Evolutionary conservation across 2,797 vertebrate genomes (phyloP), one percentile per base, ranked within the genome.

Genomic region (Danio kyathit): DNA sequence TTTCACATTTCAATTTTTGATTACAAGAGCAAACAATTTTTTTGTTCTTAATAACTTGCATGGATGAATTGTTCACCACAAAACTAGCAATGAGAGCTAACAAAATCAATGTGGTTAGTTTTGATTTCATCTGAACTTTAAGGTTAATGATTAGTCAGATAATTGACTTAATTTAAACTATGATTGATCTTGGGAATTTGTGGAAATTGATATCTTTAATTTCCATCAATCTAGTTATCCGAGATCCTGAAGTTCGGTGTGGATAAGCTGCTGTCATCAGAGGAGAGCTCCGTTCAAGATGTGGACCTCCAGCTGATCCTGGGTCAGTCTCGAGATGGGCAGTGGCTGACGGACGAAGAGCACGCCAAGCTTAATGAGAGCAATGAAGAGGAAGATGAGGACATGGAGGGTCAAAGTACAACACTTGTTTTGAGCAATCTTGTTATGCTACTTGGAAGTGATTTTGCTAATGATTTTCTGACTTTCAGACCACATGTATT

Each of bases 191-290:
- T 29, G 29, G 29, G 29, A 29, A 29, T 29, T 29, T 1, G 29
- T 29, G 29, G 29, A 29, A 29, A 29, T 29, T 29, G 1, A 29
- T 29, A 29, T 29, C 3, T 17, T 11, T 70, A 29, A 8, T 17
- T 10, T 19, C 13, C 48, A 85, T 73, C 80, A 16, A 83, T 72
- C 69, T 89, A 99, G 97, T 89, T 98, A 43, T 95, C 93, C 61
- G 96, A 97, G 88, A 96, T 98, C 88, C 90, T 98, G 85, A 97
- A 97, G 90, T 97, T 97, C 21, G 97, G 97, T 44, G 90, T 98
- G 79, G 95, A 97, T 89, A 97, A 97, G 81, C 91, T 99, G 29
- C 86, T 98, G 17, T 95, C 96, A 0, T 95, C 95, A 1, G 94
- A 96, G 4, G 95, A 96, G 75, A 97, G 95, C 88, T 95, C 94